Conservation (phyloP, 2,888 invertebrate species). For the Heliconius sara region DNA sequence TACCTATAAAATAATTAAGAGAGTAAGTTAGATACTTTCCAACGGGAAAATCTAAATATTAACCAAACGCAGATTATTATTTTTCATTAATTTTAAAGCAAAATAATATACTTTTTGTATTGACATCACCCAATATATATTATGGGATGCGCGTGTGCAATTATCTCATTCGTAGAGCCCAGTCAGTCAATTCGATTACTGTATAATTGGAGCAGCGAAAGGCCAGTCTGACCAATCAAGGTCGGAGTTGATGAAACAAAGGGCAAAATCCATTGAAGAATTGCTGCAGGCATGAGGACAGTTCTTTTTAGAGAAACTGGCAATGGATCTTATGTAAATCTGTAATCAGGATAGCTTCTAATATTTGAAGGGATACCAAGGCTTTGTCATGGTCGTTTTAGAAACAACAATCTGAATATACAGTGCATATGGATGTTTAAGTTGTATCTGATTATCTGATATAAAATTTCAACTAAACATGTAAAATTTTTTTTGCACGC, state of each 20-base stretch:
- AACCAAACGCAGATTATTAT: too few species aligned
- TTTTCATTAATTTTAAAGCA: slow-evolving; percentile 1
- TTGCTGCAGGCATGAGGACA: slow-evolving; percentile 63
- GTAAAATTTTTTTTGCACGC: too few species aligned
- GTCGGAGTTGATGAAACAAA: slow-evolving; percentile 56
- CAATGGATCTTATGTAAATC: slow-evolving; percentile 29
- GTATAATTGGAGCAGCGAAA: slow-evolving; percentile 72
- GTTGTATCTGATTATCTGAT: neutral
- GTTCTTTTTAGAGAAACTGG: slow-evolving; percentile 81
- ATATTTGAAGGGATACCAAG: slow-evolving; percentile 34
- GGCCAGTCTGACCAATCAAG: slow-evolving; percentile 61
- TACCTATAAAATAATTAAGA: too few species aligned
- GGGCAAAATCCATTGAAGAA: slow-evolving; percentile 38
- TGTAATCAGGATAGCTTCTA: slow-evolving; percentile 9
- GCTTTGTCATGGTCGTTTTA: slow-evolving; percentile 52
- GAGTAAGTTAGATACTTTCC: too few species aligned
- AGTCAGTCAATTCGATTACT: slow-evolving; percentile 82
- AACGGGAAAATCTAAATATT: too few species aligned
- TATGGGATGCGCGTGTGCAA: slow-evolving; percentile 74
- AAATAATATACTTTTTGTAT: slow-evolving; percentile 1
- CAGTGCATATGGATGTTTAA: neutral
- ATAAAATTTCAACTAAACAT: neutral
- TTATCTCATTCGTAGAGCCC: slow-evolving; percentile 73
- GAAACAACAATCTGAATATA: slow-evolving; percentile 47
- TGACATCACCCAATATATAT: slow-evolving; percentile 57